Evolutionary conservation across 2,797 vertebrate genomes (phyloP).

Genomic region (Sebastes itinus): DNA sequence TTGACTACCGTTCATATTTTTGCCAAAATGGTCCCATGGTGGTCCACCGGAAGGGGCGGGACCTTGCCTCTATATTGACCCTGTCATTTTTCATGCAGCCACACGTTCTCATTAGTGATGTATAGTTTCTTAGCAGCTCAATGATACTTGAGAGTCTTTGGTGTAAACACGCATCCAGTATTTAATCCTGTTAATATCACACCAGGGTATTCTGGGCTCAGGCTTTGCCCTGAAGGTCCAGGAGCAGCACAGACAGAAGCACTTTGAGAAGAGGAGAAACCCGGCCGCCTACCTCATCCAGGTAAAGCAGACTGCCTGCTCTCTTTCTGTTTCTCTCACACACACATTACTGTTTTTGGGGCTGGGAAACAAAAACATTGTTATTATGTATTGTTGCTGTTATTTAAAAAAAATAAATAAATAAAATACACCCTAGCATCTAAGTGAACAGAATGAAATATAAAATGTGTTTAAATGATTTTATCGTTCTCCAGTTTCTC

Average conservation of each 20-base stretch:
- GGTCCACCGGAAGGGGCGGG: too few relatives aligned
- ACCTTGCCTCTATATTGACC: too few relatives aligned
- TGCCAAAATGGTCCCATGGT: too few relatives aligned
- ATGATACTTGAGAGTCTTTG: background rate
- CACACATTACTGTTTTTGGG: background rate
- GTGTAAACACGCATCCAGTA: background rate
- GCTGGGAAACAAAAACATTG: background rate
- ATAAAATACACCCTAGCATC: background rate
- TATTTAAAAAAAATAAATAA: background rate
- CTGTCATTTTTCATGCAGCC: too few relatives aligned
- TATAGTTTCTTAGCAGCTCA: background rate
- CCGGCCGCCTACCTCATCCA: conserved; percentile 97
- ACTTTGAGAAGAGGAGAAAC: conserved; percentile 98
- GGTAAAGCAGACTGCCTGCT: conserved; percentile 79
- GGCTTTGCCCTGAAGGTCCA: conserved; percentile 98
- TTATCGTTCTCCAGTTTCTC: conserved; percentile 32
- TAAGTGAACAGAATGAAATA: background rate
- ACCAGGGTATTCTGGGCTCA: conserved; percentile 95
- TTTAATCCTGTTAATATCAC: background rate
- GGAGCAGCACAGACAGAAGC: conserved; percentile 98
- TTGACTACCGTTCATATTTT: too few relatives aligned
- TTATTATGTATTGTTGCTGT: background rate
- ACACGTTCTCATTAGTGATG: background rate
- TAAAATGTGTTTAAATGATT: conserved; percentile 19
- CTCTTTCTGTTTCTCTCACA: background rate